phyloP scores from a whole-genome alignment of 1,140 invertebrate species.

The Ericerus pela region DNA sequence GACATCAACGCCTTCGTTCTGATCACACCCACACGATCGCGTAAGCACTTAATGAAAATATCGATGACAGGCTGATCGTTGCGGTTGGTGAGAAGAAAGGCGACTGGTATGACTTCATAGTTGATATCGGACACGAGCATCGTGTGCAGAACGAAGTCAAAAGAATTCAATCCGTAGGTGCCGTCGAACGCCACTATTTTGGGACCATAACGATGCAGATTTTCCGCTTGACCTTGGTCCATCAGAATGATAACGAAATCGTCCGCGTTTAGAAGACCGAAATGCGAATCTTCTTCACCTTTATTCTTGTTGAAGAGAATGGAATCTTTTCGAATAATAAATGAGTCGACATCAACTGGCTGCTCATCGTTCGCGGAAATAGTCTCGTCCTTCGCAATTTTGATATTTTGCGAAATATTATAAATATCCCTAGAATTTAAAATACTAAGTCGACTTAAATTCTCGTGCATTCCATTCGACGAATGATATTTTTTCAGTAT shows the following conservation, averaged over 20 bases:
- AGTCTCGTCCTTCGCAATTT: too few relatives aligned
- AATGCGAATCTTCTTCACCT: neutral
- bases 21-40: neutral
- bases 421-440: neutral
- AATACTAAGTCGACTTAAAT: neutral
- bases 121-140: neutral
- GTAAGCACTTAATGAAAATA: neutral
- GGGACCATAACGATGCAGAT: neutral
- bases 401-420: neutral
- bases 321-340: neutral
- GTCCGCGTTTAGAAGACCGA: neutral
- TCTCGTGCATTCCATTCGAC: neutral
- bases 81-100: constrained; percentile 1
- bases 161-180: neutral
- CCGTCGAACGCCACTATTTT: neutral
- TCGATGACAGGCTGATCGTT: neutral
- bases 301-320: neutral
- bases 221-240: neutral
- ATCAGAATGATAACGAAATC: constrained; percentile 1
- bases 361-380: too few relatives aligned
- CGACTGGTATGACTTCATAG: neutral
- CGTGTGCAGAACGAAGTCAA: neutral
- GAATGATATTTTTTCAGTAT: neutral
- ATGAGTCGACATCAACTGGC: too few relatives aligned
- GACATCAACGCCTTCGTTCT: neutral